A percentile compares a stretch with the other conserved stretches of the same genome.
Conservation (phyloP, 2,888 invertebrate genomes). For the Disparrhopalites patrizii region DNA sequence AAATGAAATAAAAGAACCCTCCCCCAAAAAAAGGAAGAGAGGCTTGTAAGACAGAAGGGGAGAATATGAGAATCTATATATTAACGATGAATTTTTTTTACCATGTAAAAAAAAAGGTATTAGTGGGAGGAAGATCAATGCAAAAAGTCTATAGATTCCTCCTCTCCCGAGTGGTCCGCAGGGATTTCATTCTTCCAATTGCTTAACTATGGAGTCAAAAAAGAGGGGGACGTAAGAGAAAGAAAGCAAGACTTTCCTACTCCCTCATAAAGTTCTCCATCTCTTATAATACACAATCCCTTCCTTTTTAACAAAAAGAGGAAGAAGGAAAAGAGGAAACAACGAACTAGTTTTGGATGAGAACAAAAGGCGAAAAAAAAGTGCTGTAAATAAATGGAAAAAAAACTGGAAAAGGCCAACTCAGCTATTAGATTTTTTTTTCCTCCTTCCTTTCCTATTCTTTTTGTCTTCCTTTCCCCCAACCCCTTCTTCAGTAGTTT, state of each 20-base stretch:
- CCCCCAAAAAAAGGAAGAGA: not conserved
- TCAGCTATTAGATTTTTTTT: slow-evolving; percentile 26
- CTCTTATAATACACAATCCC: not conserved
- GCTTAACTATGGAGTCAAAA: slow-evolving; percentile 1
- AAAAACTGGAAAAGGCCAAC: slow-evolving; percentile 30
- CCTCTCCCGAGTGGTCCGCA: slow-evolving; percentile 20
- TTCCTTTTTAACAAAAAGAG: not conserved
- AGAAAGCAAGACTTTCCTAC: not conserved
- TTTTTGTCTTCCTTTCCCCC: no score
- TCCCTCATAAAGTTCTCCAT: not conserved
- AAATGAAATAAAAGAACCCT: no score
- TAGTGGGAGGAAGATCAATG: slow-evolving; percentile 12
- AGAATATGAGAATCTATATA: not conserved
- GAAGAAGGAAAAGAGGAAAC: not conserved
- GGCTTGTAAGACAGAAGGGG: not conserved
- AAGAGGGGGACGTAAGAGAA: slow-evolving; percentile 6
- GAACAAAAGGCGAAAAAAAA: slow-evolving; percentile 23
- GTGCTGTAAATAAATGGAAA: slow-evolving; percentile 27
- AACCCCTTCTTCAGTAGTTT: no score
- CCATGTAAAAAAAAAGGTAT: slow-evolving; percentile 22
- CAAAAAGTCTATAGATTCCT: slow-evolving; percentile 15
- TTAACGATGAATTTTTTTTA: slow-evolving; percentile 14
- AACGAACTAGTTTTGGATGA: not conserved
- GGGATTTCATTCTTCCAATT: slow-evolving; percentile 13
- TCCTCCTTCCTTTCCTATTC: slow-evolving; percentile 6